These are phyloP conservation scores for Nineta flava DNA, from an alignment of 2,888 invertebrate species.

Conservation along the genomic window DNA sequence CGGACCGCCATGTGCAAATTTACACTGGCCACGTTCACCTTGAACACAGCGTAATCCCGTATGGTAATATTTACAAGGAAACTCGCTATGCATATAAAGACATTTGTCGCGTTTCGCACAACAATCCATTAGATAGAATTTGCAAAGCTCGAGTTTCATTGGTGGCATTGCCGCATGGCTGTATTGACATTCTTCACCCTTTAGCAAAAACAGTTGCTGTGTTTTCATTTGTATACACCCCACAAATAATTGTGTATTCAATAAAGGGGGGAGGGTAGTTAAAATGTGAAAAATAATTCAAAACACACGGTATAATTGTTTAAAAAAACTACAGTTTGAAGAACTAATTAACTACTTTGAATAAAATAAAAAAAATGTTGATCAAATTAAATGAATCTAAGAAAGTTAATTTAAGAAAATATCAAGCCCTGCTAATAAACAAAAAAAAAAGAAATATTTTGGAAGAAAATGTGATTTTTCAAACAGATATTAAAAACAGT, in stretches of 20 bases:
- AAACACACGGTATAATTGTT: no score
- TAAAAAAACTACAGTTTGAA: no score
- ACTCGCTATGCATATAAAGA: constrained; percentile 91
- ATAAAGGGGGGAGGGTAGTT: no score
- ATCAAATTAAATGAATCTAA: constrained; percentile 1
- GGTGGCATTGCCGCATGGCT: constrained; percentile 71
- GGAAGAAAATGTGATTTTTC: background rate
- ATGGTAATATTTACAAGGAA: constrained; percentile 94
- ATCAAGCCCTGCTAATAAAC: constrained; percentile 4
- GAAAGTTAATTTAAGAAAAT: constrained; percentile 6
- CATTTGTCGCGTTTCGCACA: constrained; percentile 93
- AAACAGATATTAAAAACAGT: background rate
- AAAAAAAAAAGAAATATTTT: constrained; percentile 2
- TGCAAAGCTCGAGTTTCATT: constrained; percentile 86
- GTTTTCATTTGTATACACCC: background rate
- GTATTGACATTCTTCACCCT: constrained; percentile 70
- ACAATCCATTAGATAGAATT: constrained; percentile 90
- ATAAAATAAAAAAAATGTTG: constrained; percentile 1
- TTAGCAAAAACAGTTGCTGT: constrained; percentile 12
- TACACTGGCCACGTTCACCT: constrained; percentile 67
- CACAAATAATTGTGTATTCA: background rate
- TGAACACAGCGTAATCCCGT: constrained; percentile 74
- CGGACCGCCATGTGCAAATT: constrained; percentile 82
- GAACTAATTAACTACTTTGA: no score
- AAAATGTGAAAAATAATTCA: no score